Evolutionary conservation across 2,113 vertebrate genomes (phyloP).

Genomic region (Eretmochelys imbricata): DNA sequence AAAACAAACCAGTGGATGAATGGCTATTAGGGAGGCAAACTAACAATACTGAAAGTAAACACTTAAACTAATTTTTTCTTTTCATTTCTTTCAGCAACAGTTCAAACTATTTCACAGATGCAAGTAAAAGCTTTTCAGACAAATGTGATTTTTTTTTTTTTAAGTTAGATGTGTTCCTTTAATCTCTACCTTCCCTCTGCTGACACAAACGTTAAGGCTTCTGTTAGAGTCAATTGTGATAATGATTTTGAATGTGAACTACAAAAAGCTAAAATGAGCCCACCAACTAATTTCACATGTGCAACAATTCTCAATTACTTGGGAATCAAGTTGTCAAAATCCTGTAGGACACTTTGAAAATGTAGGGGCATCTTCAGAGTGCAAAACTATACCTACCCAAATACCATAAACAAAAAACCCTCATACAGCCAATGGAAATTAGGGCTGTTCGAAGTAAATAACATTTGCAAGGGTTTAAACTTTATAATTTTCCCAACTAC

Average conservation of each 20-base stretch:
- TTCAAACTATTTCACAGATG: not conserved
- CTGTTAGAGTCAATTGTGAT: not conserved
- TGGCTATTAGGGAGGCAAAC: not conserved
- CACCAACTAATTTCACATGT: not conserved
- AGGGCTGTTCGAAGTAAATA: not conserved
- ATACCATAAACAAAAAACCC: not conserved
- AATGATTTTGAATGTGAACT: not conserved
- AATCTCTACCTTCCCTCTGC: not conserved
- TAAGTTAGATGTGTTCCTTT: not conserved
- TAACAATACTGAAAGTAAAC: not conserved
- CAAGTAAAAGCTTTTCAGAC: not conserved
- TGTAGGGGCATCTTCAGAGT: not conserved
- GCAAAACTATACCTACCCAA: not conserved
- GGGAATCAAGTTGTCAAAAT: not conserved
- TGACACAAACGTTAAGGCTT: not conserved
- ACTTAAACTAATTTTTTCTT: not conserved
- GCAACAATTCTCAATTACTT: not conserved
- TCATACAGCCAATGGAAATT: not conserved
- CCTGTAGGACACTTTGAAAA: not conserved
- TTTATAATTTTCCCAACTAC: not conserved
- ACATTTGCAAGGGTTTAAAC: not conserved
- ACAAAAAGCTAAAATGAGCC: conserved; percentile 18
- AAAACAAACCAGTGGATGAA: not conserved
- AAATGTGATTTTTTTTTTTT: not conserved
- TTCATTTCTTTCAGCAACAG: not conserved